phyloP scores from a whole-genome alignment of 2,797 vertebrate genomes.

The Propithecus perrieri region DNA sequence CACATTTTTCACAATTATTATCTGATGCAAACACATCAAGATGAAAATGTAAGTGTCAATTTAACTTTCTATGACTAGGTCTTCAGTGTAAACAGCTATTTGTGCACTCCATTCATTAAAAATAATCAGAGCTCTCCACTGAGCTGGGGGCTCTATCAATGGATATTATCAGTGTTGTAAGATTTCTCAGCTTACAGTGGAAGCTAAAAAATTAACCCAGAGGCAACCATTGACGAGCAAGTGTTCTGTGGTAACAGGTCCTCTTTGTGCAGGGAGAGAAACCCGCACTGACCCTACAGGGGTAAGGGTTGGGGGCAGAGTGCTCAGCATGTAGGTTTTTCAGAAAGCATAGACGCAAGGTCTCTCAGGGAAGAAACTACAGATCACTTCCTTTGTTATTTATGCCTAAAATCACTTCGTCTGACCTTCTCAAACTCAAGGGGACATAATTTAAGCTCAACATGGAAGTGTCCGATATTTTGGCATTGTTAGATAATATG shows the following conservation, averaged over 20 bases:
- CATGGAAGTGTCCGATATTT: not conserved
- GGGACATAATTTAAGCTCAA: not conserved
- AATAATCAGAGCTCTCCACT: not conserved
- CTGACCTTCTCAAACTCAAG: not conserved
- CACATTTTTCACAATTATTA: not conserved
- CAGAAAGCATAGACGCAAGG: not conserved
- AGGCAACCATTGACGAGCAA: not conserved
- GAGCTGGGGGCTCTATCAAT: not conserved
- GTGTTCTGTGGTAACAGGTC: not conserved
- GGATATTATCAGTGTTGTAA: not conserved
- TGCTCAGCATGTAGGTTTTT: not conserved
- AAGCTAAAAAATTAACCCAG: slow-evolving; percentile 38
- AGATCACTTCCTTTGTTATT: not conserved
- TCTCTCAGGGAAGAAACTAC: not conserved
- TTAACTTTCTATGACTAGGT: not conserved
- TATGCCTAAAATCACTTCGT: not conserved
- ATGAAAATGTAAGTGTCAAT: not conserved
- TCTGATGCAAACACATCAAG: not conserved
- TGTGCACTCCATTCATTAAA: not conserved
- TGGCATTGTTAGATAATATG: not conserved
- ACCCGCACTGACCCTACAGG: not conserved
- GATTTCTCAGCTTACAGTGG: not conserved
- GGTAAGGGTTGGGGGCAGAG: not conserved
- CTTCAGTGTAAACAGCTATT: not conserved
- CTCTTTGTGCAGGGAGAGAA: not conserved